Conservation (phyloP, 1,140 invertebrate species). For the Drosophila tsacasi region DNA sequence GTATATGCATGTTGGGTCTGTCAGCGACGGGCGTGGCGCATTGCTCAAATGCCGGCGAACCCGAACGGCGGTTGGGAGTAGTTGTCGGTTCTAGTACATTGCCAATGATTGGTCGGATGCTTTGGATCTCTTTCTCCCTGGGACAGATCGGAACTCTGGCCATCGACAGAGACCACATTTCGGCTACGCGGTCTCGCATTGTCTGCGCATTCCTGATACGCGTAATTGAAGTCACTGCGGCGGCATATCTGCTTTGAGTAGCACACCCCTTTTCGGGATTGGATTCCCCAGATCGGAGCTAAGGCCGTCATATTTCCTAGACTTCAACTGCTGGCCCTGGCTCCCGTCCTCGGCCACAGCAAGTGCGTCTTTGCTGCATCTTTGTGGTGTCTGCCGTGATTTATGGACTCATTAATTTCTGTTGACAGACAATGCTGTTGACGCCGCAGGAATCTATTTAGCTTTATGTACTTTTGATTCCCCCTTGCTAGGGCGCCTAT, state of each 20-base stretch:
- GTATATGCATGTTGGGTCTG: slow-evolving; percentile 63
- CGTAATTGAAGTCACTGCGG: slow-evolving; percentile 83
- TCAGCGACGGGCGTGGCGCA: slow-evolving; percentile 70
- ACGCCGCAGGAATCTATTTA: slow-evolving; percentile 82
- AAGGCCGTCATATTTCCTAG: slow-evolving; percentile 70
- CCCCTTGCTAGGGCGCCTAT: slow-evolving; percentile 46
- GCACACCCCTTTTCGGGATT: slow-evolving; percentile 63
- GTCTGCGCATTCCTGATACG: slow-evolving; percentile 77
- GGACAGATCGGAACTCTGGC: slow-evolving; percentile 35
- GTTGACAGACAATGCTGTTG: slow-evolving; percentile 85
- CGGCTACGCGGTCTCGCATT: slow-evolving; percentile 66
- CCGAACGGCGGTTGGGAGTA: slow-evolving; percentile 39
- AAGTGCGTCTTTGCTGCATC: slow-evolving; percentile 36
- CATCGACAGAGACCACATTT: slow-evolving; percentile 47
- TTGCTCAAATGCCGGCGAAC: slow-evolving; percentile 58
- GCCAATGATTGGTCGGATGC: slow-evolving; percentile 76
- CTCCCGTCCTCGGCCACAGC: slow-evolving; percentile 8
- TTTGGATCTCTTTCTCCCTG: slow-evolving; percentile 15
- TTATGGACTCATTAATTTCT: slow-evolving; percentile 85
- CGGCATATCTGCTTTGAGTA: slow-evolving; percentile 59
- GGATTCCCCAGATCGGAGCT: slow-evolving; percentile 39
- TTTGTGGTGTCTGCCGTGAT: slow-evolving; percentile 71
- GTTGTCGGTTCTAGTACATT: slow-evolving; percentile 76
- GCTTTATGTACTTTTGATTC: slow-evolving; percentile 77
- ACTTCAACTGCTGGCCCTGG: slow-evolving; percentile 1